Evolutionary conservation across 2,888 invertebrate genomes (phyloP).

Genomic region (Hydriomena furcata): DNA sequence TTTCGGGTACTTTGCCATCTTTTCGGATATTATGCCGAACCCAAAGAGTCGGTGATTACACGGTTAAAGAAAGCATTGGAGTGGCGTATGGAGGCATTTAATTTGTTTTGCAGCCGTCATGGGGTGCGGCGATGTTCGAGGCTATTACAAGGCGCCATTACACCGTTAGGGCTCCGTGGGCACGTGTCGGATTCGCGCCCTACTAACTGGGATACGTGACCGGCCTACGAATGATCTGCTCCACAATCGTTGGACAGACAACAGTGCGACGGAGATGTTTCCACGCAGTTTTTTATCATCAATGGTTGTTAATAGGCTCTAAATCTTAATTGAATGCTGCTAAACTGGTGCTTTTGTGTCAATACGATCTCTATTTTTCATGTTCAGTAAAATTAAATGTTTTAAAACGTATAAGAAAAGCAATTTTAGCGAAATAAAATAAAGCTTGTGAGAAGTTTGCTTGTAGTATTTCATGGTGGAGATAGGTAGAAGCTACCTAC

Average conservation of each 20-base stretch:
- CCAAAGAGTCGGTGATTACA: conserved; percentile 31
- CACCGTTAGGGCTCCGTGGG: conserved; percentile 67
- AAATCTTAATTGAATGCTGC: conserved; percentile 32
- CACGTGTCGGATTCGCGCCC: conserved; percentile 76
- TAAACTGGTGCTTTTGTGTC: conserved; percentile 8
- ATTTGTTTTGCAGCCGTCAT: conserved; percentile 67
- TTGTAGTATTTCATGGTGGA: conserved; percentile 11
- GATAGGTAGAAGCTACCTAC: conserved; percentile 20
- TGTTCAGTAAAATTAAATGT: neutral
- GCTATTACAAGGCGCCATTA: conserved; percentile 73
- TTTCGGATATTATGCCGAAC: conserved; percentile 35
- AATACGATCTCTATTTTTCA: neutral
- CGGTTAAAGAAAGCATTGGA: conserved; percentile 43
- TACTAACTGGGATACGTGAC: conserved; percentile 75
- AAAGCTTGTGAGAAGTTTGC: conserved; percentile 8
- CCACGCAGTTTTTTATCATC: conserved; percentile 28
- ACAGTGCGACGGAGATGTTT: conserved; percentile 31
- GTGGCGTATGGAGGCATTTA: conserved; percentile 65
- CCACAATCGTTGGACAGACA: conserved; percentile 47
- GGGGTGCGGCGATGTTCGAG: conserved; percentile 57
- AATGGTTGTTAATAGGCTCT: conserved; percentile 29
- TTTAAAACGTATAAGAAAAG: conserved; percentile 3
- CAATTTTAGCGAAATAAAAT: conserved; percentile 3
- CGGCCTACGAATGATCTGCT: conserved; percentile 50
- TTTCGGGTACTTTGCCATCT: conserved; percentile 36